Evolutionary conservation across 2,113 vertebrate species (phyloP).

Genomic region (Panthera uncia): DNA sequence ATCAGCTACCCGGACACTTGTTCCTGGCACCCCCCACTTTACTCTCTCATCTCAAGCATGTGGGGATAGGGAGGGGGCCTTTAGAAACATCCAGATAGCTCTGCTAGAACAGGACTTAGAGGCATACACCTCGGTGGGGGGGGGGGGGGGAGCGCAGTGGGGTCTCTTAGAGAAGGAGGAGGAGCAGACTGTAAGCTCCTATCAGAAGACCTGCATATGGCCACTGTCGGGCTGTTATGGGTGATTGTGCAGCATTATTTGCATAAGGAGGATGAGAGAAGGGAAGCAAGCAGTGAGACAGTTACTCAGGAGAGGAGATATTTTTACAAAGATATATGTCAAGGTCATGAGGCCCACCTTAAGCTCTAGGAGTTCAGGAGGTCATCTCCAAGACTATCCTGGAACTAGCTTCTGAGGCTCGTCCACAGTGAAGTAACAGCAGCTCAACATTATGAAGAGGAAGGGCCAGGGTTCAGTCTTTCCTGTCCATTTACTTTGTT

Average conservation of each 20-base stretch:
- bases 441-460: not conserved
- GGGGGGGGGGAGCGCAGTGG: no score
- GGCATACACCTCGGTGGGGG: not conserved
- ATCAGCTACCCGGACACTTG: not conserved
- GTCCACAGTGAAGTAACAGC: not conserved
- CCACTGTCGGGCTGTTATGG: no score
- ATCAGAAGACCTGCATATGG: not conserved
- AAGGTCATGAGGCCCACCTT: not conserved
- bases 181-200: not conserved
- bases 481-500: not conserved
- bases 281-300: not conserved
- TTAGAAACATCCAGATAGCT: not conserved
- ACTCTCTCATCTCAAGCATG: not conserved
- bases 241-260: not conserved
- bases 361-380: not conserved
- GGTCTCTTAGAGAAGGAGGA: no score
- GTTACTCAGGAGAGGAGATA: not conserved
- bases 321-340: not conserved
- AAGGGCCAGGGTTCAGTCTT: not conserved
- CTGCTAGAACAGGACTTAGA: not conserved
- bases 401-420: not conserved
- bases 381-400: not conserved
- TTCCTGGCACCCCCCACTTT: not conserved
- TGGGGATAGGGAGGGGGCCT: fast-evolving
- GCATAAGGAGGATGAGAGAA: not conserved